Conservation (phyloP, 2,113 vertebrate genomes). For the Hystrix brachyura region DNA sequence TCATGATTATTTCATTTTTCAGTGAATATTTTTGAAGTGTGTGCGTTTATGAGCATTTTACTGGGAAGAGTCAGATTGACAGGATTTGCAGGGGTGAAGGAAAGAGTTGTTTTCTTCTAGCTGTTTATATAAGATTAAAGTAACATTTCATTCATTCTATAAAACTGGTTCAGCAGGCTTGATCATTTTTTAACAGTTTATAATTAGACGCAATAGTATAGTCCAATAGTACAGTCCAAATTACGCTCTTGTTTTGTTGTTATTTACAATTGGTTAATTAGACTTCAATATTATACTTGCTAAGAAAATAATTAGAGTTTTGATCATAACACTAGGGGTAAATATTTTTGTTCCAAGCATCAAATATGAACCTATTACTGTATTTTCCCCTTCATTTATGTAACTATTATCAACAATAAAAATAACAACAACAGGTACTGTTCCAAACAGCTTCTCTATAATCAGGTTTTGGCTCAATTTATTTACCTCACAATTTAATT, state of each 20-base stretch:
- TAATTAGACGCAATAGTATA: constrained; percentile 41
- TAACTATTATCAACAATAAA: constrained; percentile 46
- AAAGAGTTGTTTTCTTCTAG: background rate
- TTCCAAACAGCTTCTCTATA: background rate
- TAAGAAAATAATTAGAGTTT: constrained; percentile 62
- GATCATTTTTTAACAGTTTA: background rate
- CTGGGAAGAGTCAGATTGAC: background rate
- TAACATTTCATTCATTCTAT: background rate
- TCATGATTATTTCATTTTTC: background rate
- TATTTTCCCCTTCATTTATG: background rate
- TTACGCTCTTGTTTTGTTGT: constrained; percentile 10
- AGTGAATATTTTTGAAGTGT: background rate
- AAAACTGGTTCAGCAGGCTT: background rate
- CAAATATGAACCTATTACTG: constrained; percentile 24
- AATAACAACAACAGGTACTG: constrained; percentile 34
- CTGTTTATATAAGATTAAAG: background rate
- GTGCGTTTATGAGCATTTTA: background rate
- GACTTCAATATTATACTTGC: constrained; percentile 50
- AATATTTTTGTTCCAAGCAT: constrained; percentile 64
- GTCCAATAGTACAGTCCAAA: background rate
- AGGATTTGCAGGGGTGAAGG: background rate
- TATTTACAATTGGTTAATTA: constrained; percentile 52
- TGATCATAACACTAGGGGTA: constrained; percentile 41
- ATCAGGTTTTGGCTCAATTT: constrained; percentile 37
- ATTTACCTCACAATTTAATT: constrained; percentile 39